phyloP scores from a whole-genome alignment of 2,888 invertebrate species.

The Isotomurus palustris region DNA sequence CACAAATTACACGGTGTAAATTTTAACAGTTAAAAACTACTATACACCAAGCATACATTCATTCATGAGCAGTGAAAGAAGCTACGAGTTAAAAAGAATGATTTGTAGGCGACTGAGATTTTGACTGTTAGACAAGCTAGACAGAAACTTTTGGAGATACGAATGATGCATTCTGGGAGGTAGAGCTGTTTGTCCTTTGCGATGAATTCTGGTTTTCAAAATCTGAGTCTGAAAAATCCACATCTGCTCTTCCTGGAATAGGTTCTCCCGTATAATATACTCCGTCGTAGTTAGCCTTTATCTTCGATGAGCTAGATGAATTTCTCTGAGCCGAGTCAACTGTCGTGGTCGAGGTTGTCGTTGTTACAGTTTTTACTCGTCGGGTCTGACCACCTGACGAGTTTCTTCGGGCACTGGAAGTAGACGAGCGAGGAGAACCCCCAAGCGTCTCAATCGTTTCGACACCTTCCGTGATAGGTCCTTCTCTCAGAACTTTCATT shows the following conservation, averaged over 20 bases:
- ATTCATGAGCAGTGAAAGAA: no score
- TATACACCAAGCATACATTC: no score
- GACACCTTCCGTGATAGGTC: no score
- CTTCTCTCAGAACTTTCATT: conserved; percentile 13
- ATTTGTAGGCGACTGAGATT: no score
- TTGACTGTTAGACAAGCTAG: no score
- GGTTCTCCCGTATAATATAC: conserved; percentile 82
- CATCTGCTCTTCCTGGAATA: conserved; percentile 63
- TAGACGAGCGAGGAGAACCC: conserved; percentile 32
- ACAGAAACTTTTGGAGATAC: conserved; percentile 27
- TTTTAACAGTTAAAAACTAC: not conserved
- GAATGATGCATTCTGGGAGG: conserved; percentile 15
- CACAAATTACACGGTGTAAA: not conserved
- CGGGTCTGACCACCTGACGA: not conserved
- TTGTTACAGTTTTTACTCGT: not conserved
- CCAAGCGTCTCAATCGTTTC: conserved; percentile 22
- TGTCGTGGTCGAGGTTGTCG: not conserved
- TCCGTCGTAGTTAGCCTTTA: conserved; percentile 63
- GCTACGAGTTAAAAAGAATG: no score
- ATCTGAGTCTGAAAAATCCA: conserved; percentile 54
- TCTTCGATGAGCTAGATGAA: conserved; percentile 3
- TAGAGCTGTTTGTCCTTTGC: no score
- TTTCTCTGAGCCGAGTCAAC: not conserved
- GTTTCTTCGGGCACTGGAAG: not conserved
- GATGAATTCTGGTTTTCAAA: conserved; percentile 20